A percentile compares a stretch with the other conserved stretches of the same genome.
phyloP scores from a whole-genome alignment of 1,140 invertebrate genomes.

The Drosophila subpulchrella region DNA sequence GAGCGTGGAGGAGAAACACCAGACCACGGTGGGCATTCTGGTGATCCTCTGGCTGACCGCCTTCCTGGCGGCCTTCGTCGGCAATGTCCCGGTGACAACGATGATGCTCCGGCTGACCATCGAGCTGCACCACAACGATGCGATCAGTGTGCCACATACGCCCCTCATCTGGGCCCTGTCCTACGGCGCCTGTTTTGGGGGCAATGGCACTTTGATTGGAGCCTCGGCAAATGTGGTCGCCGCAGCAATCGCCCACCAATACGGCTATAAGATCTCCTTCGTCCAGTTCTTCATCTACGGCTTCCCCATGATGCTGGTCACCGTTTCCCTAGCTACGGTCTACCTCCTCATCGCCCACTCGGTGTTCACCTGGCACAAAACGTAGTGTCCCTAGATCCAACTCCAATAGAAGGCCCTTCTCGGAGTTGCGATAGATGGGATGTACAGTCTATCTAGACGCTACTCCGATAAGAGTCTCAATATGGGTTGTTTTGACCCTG shows the following conservation, averaged over 20 bases:
- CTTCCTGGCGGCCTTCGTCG: slow-evolving; percentile 89
- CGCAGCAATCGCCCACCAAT: slow-evolving; percentile 91
- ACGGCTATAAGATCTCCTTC: slow-evolving; percentile 91
- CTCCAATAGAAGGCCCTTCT: not conserved
- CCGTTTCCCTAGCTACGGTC: slow-evolving; percentile 86
- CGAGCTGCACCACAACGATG: slow-evolving; percentile 86
- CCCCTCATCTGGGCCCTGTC: slow-evolving; percentile 90
- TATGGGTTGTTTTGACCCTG: not conserved
- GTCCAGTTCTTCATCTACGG: slow-evolving; percentile 86
- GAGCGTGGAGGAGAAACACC: slow-evolving; percentile 86
- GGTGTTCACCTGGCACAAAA: slow-evolving; percentile 86
- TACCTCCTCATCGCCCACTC: slow-evolving; percentile 90
- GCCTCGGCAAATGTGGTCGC: slow-evolving; percentile 92
- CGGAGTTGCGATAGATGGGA: not conserved
- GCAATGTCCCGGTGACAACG: slow-evolving; percentile 92
- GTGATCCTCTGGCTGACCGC: slow-evolving; percentile 90
- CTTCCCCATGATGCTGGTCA: slow-evolving; percentile 90
- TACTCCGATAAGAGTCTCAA: not conserved
- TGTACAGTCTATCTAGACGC: not conserved
- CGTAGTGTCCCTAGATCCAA: not conserved
- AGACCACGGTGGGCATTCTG: slow-evolving; percentile 88
- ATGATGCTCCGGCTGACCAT: slow-evolving; percentile 91
- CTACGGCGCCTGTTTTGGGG: slow-evolving; percentile 91
- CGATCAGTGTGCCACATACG: slow-evolving; percentile 87
- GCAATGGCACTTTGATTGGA: slow-evolving; percentile 92